Evolutionary conservation across 2,113 vertebrate genomes (phyloP), one percentile per base, ranked within the genome.

Genomic region (Cromileptes altivelis): DNA sequence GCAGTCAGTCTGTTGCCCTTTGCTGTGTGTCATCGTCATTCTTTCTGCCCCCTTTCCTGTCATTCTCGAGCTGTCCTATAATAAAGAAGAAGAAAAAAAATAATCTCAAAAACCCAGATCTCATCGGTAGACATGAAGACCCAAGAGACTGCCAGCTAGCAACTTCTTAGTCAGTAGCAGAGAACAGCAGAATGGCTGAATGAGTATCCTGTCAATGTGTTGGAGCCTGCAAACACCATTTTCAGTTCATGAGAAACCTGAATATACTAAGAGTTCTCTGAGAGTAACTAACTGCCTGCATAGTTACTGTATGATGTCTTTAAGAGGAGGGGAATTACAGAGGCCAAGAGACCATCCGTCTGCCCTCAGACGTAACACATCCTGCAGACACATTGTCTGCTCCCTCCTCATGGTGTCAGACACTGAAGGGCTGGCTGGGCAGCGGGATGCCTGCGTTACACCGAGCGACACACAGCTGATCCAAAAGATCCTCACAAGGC

Each of bases 401-500:
- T 52, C 58, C 23, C 47, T 70, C 70, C 62, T 83, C 60, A 6
- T 50, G 52, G 0, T 50, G 56, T 75, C 62, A 45, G 72, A 62
- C 72, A 3, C 5, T 56, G 85, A 76, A 11, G 17, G 4, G 27
- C n/a, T 53, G 69, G 13, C 50, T 0, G n/a, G 40, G 60, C 12
- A 78, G 25, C 62, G 49, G 58, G 70, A 60, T 45, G 80, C 33
- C 37, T 72, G 58, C 60, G 1, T 33, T 45, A 53, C 57, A 50
- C 55, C 56, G 80, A 82, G 64, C 11, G 4, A 42, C 56, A 62
- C 73, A 21, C 77, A 57, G 75, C 75, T 30, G 21, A 47, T 75
- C 53, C 42, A 33, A 57, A 23, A 76, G 37, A 61, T 21, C 25
- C 70, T 37, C 55, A 63, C 69, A 74, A 85, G 74, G 70, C 74